phyloP scores from a whole-genome alignment of 2,888 invertebrate species.

The Enoplolaimus lenunculus region DNA sequence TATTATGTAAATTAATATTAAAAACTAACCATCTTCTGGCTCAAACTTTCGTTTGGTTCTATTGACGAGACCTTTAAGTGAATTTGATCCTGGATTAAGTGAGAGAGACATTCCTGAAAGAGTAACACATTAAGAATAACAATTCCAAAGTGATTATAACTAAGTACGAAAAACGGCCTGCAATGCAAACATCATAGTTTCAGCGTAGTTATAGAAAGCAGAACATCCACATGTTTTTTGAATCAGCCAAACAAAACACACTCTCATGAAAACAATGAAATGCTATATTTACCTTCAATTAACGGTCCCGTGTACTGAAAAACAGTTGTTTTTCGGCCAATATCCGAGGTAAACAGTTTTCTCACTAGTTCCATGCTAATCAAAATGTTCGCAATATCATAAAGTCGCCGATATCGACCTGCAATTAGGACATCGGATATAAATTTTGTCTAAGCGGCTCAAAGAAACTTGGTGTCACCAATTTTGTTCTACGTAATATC shows the following conservation, averaged over 20 bases:
- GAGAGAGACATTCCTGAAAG: neutral
- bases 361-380: constrained; percentile 58
- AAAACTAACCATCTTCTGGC: neutral
- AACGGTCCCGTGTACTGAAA: neutral
- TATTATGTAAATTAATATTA: too few relatives aligned
- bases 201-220: too few relatives aligned
- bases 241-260: too few relatives aligned
- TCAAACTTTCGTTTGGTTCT: neutral
- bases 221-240: too few relatives aligned
- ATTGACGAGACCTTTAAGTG: neutral
- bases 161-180: too few relatives aligned
- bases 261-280: neutral
- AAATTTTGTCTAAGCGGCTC: too few relatives aligned
- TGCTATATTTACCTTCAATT: neutral
- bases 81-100: neutral
- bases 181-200: too few relatives aligned
- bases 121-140: too few relatives aligned
- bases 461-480: too few relatives aligned
- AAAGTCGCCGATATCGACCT: constrained; percentile 50
- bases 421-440: too few relatives aligned
- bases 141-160: too few relatives aligned
- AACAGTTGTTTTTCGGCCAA: neutral
- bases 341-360: constrained; percentile 41
- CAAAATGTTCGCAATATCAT: constrained; percentile 63
- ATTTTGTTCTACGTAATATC: too few relatives aligned